These are phyloP conservation scores for Drosophila baimaii DNA, from an alignment of 1,140 invertebrate genomes.

Conservation along the genomic window DNA sequence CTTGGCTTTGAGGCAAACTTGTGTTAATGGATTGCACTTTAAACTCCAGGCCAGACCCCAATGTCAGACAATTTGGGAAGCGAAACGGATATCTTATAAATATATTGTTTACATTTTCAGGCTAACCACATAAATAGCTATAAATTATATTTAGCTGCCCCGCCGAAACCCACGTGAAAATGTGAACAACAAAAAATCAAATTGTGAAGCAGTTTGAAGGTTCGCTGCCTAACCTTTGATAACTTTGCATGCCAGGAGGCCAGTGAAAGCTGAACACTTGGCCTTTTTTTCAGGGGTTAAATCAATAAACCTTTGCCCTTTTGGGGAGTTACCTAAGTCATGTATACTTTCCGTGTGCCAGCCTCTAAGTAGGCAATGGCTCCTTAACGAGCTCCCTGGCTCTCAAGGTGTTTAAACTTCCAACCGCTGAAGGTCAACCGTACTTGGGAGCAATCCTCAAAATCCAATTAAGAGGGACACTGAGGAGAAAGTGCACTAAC, in stretches of 20 bases:
- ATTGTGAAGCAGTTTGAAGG: background rate
- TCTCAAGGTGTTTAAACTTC: slow-evolving; percentile 16
- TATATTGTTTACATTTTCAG: background rate
- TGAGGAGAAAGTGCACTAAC: background rate
- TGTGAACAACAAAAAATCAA: background rate
- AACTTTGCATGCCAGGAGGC: slow-evolving; percentile 16
- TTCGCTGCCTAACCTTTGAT: slow-evolving; percentile 8
- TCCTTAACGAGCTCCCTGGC: background rate
- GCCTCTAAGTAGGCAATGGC: slow-evolving; percentile 4
- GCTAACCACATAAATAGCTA: background rate
- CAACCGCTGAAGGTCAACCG: slow-evolving; percentile 16
- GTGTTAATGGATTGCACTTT: slow-evolving; percentile 5
- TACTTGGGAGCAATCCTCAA: slow-evolving; percentile 1
- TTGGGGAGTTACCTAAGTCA: background rate
- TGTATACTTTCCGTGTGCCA: background rate
- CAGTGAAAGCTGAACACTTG: background rate
- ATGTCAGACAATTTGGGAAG: background rate
- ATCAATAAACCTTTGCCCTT: slow-evolving; percentile 24
- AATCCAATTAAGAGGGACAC: slow-evolving; percentile 32
- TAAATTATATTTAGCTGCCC: background rate
- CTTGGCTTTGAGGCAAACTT: slow-evolving; percentile 11
- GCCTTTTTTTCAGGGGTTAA: slow-evolving; percentile 9
- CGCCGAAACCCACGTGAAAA: background rate
- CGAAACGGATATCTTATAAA: background rate
- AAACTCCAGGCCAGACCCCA: background rate